These are phyloP conservation scores for Microcebus jonahi DNA, from an alignment of 2,113 vertebrate genomes.

Conservation along the genomic window DNA sequence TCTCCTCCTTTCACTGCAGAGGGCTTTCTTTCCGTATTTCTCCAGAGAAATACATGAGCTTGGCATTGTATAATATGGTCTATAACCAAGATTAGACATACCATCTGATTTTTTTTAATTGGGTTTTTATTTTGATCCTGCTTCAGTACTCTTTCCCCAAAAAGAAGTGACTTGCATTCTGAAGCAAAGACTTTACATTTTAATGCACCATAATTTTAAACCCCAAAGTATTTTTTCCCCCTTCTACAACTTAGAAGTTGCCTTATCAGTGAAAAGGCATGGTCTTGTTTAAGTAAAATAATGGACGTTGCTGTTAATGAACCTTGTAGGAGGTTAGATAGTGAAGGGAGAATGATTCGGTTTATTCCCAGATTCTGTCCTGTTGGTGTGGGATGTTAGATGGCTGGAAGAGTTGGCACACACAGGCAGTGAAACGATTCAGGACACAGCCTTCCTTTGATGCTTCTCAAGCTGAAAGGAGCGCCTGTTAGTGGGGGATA, in stretches of 20 bases:
- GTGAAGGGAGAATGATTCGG: background rate
- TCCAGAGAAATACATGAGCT: conserved; percentile 22
- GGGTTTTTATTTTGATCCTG: conserved; percentile 17
- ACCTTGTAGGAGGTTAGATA: conserved; percentile 32
- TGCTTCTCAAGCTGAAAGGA: conserved; percentile 65
- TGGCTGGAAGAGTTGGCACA: conserved; percentile 60
- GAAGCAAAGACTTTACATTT: background rate
- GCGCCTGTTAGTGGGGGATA: background rate
- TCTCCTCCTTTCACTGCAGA: background rate
- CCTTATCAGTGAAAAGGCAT: background rate
- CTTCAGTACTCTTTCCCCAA: background rate
- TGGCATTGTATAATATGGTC: background rate
- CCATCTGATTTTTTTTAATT: conserved; percentile 6
- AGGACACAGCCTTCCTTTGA: conserved; percentile 33
- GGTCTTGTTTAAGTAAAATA: background rate
- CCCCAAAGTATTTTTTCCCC: background rate
- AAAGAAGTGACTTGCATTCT: background rate
- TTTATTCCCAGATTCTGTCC: background rate
- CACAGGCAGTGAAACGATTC: background rate
- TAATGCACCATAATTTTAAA: background rate
- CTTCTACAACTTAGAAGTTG: conserved; percentile 14
- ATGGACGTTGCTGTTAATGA: background rate
- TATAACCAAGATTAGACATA: background rate
- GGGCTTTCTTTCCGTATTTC: background rate
- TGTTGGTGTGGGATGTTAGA: background rate